These are phyloP conservation scores for Prolemur simus DNA, from an alignment of 2,113 vertebrate species.

Conservation along the genomic window DNA sequence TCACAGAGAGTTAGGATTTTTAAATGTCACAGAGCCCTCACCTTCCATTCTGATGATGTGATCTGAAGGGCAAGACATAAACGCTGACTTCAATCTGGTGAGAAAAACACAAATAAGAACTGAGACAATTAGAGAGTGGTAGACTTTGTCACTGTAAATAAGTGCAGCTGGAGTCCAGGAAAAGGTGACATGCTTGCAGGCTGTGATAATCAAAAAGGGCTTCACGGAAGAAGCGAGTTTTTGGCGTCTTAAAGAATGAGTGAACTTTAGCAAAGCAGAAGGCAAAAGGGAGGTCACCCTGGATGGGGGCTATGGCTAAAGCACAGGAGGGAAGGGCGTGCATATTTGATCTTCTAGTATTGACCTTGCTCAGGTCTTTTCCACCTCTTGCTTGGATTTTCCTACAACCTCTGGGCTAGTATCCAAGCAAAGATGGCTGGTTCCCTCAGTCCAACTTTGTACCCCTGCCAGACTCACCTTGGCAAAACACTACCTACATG, in stretches of 20 bases:
- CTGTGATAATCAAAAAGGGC: not conserved
- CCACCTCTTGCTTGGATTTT: not conserved
- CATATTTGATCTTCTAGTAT: no score
- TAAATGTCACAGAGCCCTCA: not conserved
- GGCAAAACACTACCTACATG: not conserved
- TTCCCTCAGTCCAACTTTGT: not conserved
- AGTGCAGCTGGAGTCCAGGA: not conserved
- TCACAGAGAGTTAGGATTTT: not conserved
- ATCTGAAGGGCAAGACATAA: conserved; percentile 6
- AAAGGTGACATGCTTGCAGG: not conserved
- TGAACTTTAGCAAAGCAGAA: not conserved
- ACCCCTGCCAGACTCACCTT: not conserved
- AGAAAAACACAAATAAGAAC: not conserved
- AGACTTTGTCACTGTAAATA: not conserved
- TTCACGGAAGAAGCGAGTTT: not conserved
- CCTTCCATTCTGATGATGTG: not conserved
- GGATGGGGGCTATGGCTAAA: not conserved
- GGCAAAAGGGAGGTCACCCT: not conserved
- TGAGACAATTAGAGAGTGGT: not conserved
- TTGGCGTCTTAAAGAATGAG: not conserved
- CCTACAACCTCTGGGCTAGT: not conserved
- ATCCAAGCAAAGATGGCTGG: not conserved
- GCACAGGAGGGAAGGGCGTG: not conserved
- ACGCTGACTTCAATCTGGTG: not conserved
- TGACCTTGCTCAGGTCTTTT: not conserved